A percentile compares a stretch with the other conserved stretches of the same genome.
These are phyloP conservation scores for Teleiodes luculella DNA, from an alignment of 2,888 invertebrate species.

Conservation along the genomic window DNA sequence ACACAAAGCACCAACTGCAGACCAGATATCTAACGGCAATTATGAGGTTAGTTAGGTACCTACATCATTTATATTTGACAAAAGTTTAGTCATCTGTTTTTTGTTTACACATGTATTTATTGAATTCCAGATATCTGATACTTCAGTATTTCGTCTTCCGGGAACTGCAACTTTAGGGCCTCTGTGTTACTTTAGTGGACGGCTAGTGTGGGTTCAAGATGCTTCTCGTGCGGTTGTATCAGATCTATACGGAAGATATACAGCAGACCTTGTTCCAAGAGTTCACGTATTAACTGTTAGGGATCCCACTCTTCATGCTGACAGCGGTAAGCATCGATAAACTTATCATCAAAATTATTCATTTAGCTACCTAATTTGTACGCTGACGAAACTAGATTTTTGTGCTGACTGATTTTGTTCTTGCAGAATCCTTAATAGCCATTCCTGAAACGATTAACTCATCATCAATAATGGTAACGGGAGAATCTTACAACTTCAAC, in stretches of 20 bases:
- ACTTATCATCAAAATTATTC: no score
- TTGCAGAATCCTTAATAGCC: constrained; percentile 77
- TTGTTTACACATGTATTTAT: background rate
- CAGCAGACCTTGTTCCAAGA: constrained; percentile 82
- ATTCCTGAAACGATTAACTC: constrained; percentile 85
- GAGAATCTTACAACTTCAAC: constrained; percentile 89
- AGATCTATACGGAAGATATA: constrained; percentile 85
- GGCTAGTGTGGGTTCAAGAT: constrained; percentile 90
- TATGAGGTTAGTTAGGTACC: constrained; percentile 46
- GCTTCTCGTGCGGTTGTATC: constrained; percentile 85
- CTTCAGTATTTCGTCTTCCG: constrained; percentile 56
- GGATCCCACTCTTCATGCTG: constrained; percentile 82
- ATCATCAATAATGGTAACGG: constrained; percentile 83
- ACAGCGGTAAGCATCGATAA: constrained; percentile 69
- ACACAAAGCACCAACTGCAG: constrained; percentile 83
- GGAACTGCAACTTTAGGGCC: constrained; percentile 82
- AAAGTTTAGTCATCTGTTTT: no score
- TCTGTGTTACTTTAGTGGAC: constrained; percentile 87
- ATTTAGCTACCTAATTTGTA: background rate
- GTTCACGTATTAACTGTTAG: constrained; percentile 85
- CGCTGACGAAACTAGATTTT: background rate
- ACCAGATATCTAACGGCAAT: constrained; percentile 63
- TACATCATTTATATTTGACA: no score
- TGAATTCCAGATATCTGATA: constrained; percentile 51
- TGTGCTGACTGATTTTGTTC: background rate